These are phyloP conservation scores for Caenorhabditis inopinata DNA, from an alignment of 1,140 invertebrate genomes.

Conservation along the genomic window DNA sequence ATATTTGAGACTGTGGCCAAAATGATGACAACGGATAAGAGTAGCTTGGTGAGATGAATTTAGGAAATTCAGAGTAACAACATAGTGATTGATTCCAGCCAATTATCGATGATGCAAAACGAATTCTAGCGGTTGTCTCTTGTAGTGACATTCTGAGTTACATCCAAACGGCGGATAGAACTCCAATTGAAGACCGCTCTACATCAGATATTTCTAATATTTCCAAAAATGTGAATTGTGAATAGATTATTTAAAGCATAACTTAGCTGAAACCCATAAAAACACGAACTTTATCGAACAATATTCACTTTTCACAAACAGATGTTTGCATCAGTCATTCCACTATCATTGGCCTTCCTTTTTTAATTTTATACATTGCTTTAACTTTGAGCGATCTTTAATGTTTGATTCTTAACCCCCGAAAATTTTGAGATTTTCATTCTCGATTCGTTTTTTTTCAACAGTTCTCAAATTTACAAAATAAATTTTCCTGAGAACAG, in stretches of 20 bases:
- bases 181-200: neutral
- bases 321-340: no score
- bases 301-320: neutral
- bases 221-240: neutral
- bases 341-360: neutral
- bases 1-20: neutral
- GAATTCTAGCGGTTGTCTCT: neutral
- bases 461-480: neutral
- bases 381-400: slow-evolving; percentile 7
- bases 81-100: neutral
- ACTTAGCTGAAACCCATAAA: neutral
- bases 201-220: neutral
- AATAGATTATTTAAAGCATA: neutral
- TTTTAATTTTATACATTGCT: neutral
- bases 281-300: neutral
- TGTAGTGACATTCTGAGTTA: neutral
- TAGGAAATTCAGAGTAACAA: no score
- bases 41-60: neutral
- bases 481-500: no score
- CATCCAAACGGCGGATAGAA: neutral
- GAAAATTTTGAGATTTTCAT: neutral
- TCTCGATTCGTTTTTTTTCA: neutral
- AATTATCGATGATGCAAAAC: slow-evolving; percentile 16
- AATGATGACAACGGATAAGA: neutral
- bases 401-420: no score